Base-by-base conservation (phyloP, 2,113 vertebrate genomes). In the Camarhynchus parvulus region DNA sequence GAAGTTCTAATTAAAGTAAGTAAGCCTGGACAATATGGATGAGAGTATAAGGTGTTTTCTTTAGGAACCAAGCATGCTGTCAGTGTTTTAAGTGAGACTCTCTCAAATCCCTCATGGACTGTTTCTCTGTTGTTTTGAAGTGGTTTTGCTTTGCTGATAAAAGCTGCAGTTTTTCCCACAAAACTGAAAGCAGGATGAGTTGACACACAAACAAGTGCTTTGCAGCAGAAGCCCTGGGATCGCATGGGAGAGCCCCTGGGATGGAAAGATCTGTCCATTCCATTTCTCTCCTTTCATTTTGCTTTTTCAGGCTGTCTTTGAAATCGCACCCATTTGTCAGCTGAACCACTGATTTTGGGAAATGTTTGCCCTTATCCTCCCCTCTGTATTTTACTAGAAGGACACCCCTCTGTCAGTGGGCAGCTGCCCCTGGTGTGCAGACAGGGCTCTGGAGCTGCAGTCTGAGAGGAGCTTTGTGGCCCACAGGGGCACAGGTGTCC, bases 1-100 rank as follows among this genome's bases (percentile, higher is more conserved):
- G 98, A 98, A 68, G 97, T 98, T 97, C 95, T 98, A 59, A 97
- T 98, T 88, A 98, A 98, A 98, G 98, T 98, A 96, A 97, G 97
- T 95, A 91, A 92, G 59, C 70, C 72, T 58, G 22, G 46, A 35
- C 69, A 46, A 25, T 28, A 23, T 28, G 72, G 79, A 42, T 83
- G 47, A 49, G 39, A 88, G n/a, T 53, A n/a, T 7, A 49, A 82
- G 86, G 61, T 95, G 58, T 59, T 7, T 87, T n/a, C 74, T 78
- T 52, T 31, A 77, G 64, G 61, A 93, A 22, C 44, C n/a, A 39
- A 64, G 69, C 33, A 0, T 2, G 3, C 47, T 52, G 46, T 72
- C 73, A 44, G 47, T 44, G 27, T 52, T 44, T 86, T 20, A 30
- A 52, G 31, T 23, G 27, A 77, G 67, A 42, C 35, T 53, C 16